Base-by-base conservation (phyloP, 2,797 vertebrate genomes). In the Pipistrellus nathusii region DNA sequence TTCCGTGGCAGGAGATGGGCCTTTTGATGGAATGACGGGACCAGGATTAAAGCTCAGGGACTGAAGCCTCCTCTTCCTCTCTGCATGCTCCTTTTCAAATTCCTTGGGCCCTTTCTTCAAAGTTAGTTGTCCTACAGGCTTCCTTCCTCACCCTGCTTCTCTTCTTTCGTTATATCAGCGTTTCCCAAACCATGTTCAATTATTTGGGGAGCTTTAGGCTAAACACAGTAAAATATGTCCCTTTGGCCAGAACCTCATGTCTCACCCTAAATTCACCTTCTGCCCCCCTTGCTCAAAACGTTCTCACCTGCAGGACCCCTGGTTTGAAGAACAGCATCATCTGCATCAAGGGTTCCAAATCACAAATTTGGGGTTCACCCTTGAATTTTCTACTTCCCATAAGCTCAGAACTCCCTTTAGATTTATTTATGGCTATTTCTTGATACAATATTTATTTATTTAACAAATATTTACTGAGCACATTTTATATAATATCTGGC, bases 161-260 rank as follows among this genome's bases (percentile, higher is more conserved):
- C 48, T n/a, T 88, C 71, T 53, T 78, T 0, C 17, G 8, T 78
- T 71, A 5, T 23, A 57, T n/a, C 59, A 80, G 32, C 35, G 51
- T 93, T 94, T 94, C 90, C 5, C 35, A 92, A 92, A 66, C 41
- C 35, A 44, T 71, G n/a, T 80, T 51, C 57, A 41, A 6, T 84
- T 53, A 72, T 83, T 72, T 85, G 41, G 59, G 27, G 53, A 80
- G 5, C 62, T 85, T n/a, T 57, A 71, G 20, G 30, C 76, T 73
- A 55, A 83, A 17, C 13, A 57, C 68, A 86, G 3, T 55, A 53
- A 93, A 82, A 71, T 48, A 80, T 5, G 4, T 72, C 71, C 68
- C 53, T 90, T 59, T 90, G 38, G 18, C 44, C 51, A 38, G 5
- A 17, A 82, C 69, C 85, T 72, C 41, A 41, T 35, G 7, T 76